phyloP scores from a whole-genome alignment of 2,113 vertebrate genomes.

The Caranx ignobilis region DNA sequence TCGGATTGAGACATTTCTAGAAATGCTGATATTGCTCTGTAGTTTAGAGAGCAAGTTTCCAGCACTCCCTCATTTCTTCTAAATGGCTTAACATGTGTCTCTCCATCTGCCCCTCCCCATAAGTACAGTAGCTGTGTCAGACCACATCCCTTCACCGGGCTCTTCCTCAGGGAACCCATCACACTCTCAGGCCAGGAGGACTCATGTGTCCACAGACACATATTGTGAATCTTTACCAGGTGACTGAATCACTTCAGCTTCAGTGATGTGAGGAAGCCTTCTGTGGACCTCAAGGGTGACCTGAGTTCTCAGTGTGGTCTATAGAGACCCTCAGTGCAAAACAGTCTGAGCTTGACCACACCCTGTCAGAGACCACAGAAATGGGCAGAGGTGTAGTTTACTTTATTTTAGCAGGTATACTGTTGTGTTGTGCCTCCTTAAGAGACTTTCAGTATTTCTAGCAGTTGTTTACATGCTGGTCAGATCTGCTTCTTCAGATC shows the following conservation, averaged over 20 bases:
- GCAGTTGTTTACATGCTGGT: too few species aligned
- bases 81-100: too few species aligned
- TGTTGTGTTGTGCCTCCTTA: too few species aligned
- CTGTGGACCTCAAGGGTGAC: neutral
- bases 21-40: neutral
- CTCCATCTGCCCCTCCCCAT: too few species aligned
- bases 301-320: neutral
- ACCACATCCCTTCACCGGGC: neutral
- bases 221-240: neutral
- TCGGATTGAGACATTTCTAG: neutral
- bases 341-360: neutral
- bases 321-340: neutral
- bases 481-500: too few species aligned
- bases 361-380: neutral
- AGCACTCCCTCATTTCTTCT: neutral
- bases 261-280: neutral
- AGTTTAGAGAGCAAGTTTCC: neutral
- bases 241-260: neutral
- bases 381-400: too few species aligned
- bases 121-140: neutral
- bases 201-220: neutral
- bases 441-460: too few species aligned
- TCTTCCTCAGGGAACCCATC: neutral
- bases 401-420: too few species aligned
- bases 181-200: too few species aligned